Evolutionary conservation across 2,888 invertebrate species (phyloP).

Genomic region (Exocentrus adspersus): DNA sequence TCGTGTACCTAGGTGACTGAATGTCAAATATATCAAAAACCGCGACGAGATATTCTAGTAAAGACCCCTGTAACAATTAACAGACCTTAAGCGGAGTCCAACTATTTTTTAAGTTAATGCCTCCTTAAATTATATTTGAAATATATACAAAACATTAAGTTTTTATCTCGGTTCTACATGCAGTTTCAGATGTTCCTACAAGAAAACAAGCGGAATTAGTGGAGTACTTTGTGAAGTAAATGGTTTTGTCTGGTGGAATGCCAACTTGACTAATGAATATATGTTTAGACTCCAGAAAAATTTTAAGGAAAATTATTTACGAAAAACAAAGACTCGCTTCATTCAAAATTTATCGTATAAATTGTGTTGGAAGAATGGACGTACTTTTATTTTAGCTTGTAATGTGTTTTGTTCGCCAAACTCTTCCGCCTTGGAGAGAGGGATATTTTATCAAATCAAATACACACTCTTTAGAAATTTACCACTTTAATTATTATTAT

Average conservation of each 20-base stretch:
- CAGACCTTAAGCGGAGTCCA: no score
- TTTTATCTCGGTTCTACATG: conserved; percentile 43
- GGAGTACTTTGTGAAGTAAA: conserved; percentile 50
- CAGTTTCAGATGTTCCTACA: conserved; percentile 42
- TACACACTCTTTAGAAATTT: not conserved
- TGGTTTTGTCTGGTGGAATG: conserved; percentile 49
- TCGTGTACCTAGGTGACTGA: no score
- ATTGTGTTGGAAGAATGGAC: conserved; percentile 3
- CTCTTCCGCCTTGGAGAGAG: not conserved
- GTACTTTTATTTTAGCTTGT: not conserved
- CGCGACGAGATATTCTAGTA: not conserved
- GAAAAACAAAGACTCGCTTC: conserved; percentile 9
- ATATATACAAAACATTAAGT: conserved; percentile 45
- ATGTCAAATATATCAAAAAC: no score
- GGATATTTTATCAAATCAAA: not conserved
- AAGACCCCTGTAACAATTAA: conserved; percentile 7
- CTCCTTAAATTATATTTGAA: conserved; percentile 39
- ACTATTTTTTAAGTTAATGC: conserved; percentile 22
- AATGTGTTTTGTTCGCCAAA: not conserved
- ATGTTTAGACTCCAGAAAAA: conserved; percentile 45
- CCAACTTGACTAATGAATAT: conserved; percentile 52
- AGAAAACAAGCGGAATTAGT: conserved; percentile 45
- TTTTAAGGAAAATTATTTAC: conserved; percentile 40
- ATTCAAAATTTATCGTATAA: conserved; percentile 11
- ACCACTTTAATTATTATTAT: not conserved